These are phyloP conservation scores for Python bivittatus DNA, from an alignment of 2,113 vertebrate genomes.

Conservation along the genomic window DNA sequence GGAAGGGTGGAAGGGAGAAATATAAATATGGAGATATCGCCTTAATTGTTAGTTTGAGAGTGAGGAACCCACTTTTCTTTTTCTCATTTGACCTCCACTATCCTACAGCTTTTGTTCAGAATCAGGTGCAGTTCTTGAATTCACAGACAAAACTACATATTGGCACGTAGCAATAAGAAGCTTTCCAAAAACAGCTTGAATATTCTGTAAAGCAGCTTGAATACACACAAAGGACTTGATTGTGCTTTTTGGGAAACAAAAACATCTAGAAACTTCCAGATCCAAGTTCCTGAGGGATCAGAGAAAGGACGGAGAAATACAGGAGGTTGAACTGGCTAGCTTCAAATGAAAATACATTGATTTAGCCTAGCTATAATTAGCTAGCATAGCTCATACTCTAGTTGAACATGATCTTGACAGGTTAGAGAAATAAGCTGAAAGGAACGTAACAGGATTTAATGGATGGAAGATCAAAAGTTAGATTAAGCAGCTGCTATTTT, in stretches of 20 bases:
- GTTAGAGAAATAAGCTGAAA: not conserved
- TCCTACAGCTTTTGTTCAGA: not conserved
- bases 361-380: not conserved
- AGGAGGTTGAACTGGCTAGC: not conserved
- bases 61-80: not conserved
- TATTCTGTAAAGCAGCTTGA: not conserved
- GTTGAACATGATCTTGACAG: not conserved
- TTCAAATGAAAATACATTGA: not conserved
- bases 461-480: not conserved
- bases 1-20: not conserved
- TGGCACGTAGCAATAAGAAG: not conserved
- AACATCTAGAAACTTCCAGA: not conserved
- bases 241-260: conserved; percentile 2
- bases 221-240: not conserved
- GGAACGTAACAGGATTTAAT: not conserved
- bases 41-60: not conserved
- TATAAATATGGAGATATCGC: not conserved
- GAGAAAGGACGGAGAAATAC: not conserved
- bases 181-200: conserved; percentile 1
- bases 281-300: not conserved
- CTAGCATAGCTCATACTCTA: not conserved
- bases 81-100: not conserved
- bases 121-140: not conserved
- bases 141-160: not conserved
- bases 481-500: not conserved